These are phyloP conservation scores for Galerucella pusilla DNA, from an alignment of 2,888 invertebrate species.

Conservation along the genomic window DNA sequence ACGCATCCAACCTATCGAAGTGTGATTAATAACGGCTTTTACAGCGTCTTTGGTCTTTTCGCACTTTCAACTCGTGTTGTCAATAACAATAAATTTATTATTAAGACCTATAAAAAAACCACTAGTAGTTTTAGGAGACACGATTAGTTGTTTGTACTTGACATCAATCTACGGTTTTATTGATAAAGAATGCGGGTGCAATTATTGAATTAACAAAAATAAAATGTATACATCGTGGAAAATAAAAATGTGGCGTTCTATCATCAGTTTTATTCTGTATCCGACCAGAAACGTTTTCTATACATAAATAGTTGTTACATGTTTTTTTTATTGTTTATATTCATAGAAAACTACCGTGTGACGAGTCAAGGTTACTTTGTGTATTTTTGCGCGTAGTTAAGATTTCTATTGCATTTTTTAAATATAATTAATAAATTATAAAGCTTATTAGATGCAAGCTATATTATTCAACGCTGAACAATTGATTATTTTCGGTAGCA, in stretches of 20 bases:
- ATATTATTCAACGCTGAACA: no score
- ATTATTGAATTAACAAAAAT: conserved; percentile 16
- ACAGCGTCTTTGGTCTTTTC: background rate
- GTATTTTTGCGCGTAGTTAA: conserved; percentile 38
- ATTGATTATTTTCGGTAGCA: no score
- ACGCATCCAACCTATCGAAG: background rate
- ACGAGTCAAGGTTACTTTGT: conserved; percentile 51
- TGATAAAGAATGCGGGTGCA: conserved; percentile 14
- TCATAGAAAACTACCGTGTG: conserved; percentile 48
- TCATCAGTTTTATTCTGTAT: background rate
- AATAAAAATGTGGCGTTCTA: conserved; percentile 2
- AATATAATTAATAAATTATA: background rate
- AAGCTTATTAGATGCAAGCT: no score
- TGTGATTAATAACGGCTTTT: background rate
- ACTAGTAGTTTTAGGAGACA: background rate
- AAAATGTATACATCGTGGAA: conserved; percentile 1
- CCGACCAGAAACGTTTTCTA: background rate
- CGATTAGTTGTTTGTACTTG: background rate
- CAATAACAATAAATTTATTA: background rate
- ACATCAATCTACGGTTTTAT: background rate
- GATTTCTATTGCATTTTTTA: conserved; percentile 24
- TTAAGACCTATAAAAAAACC: background rate
- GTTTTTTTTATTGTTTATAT: conserved; percentile 49
- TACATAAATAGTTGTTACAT: conserved; percentile 12
- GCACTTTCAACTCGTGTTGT: background rate